Evolutionary conservation across 2,888 invertebrate genomes (phyloP).

Genomic region (Callosobruchus maculatus): DNA sequence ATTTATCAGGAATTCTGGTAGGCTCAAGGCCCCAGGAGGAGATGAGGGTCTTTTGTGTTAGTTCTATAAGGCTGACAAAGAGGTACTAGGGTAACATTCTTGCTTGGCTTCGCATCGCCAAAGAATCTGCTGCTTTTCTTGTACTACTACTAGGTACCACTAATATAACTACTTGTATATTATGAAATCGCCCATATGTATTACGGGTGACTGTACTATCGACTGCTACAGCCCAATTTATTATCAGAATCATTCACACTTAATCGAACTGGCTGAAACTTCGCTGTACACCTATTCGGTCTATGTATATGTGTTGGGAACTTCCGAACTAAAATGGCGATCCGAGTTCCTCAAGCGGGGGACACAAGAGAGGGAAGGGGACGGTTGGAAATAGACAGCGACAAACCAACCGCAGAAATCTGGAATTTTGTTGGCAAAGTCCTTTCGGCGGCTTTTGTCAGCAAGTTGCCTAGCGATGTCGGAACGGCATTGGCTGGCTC

Average conservation of each 20-base stretch:
- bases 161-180: too few species aligned
- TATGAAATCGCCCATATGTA: too few species aligned
- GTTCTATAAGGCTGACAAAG: too few species aligned
- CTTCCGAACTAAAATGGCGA: not conserved
- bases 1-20: too few species aligned
- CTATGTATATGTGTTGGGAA: not conserved
- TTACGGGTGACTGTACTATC: not conserved
- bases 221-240: not conserved
- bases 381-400: not conserved
- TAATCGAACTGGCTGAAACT: not conserved
- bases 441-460: constrained; percentile 1
- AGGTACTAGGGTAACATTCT: too few species aligned
- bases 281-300: not conserved
- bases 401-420: not conserved
- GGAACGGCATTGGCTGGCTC: not conserved
- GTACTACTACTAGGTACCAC: too few species aligned
- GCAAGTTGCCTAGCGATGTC: not conserved
- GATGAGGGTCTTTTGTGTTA: too few species aligned
- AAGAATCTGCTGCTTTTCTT: too few species aligned
- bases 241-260: not conserved
- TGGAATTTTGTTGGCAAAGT: constrained; percentile 1
- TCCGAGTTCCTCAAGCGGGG: not conserved
- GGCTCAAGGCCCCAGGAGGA: too few species aligned
- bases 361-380: not conserved
- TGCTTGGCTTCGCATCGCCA: too few species aligned